Base-by-base conservation (phyloP, 92 coral and sea anemone species). In the Epizoanthus illoricatus region DNA sequence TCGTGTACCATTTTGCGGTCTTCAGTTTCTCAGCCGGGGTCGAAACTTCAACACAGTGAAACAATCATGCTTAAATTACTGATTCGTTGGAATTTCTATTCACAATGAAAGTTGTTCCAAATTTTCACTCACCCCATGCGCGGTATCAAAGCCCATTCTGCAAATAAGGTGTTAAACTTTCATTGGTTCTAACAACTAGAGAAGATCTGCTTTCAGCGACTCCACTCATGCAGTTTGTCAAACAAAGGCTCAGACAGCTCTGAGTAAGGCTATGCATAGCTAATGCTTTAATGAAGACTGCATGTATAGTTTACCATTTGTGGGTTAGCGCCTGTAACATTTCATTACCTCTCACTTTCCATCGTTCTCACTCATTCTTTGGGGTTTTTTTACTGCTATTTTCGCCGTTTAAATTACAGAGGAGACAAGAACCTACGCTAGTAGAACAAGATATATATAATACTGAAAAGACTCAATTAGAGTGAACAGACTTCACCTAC, bases 281-380 rank as follows among this genome's bases (percentile, higher is more conserved):
- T 68, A 68, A 68, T 68, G 72, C 72, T 36, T 39, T 68, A 68
- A 68, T 36, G 43, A 66, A 36, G 71, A 66, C 47, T 9, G 71
- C n/a, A 66, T 3, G 43, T 9, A 10, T 63, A 65, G 69, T 23
- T 65, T 24, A 67, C 9, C 6, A 15, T 67, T 21, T 6, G 40
- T 18, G 65, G 13, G 40, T 66, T 17, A 18, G 16, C 28, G 0
- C 2, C 0, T 68, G 28, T 6, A 68, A 39, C 5, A 16, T 68
- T 1, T 33, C 47, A 68, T 66, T 24, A 33, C 13, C 28, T 36
- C 18, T 68, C 11, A 49, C 0, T 49, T 0, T 0, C 13, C 2
- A 49, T 10, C 56, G 11, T 13, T 49, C 54, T 49, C 15, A 10
- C 56, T 1, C 56, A 49, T 49, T 11, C 56, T 49, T 13, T n/a